A percentile compares a stretch with the other conserved stretches of the same genome.
Evolutionary conservation across 2,113 vertebrate genomes (phyloP).

Genomic region (Acanthisitta chloris): DNA sequence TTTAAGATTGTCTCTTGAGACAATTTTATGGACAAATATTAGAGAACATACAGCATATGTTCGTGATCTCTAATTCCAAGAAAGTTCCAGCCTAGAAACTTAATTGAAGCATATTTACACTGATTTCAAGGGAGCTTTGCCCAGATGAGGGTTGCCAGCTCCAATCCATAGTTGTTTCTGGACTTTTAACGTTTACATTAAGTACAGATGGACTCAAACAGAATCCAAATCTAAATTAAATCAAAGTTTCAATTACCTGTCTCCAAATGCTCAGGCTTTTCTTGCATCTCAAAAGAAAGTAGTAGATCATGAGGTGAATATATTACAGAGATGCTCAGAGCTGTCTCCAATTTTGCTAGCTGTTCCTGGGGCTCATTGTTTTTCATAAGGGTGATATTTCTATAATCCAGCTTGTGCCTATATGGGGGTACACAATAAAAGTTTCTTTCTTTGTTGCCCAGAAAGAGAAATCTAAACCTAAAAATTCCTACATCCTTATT

Average conservation of each 20-base stretch:
- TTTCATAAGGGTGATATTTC: neutral
- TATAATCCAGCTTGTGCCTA: neutral
- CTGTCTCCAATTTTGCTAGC: neutral
- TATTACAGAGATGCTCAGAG: neutral
- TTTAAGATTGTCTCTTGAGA: neutral
- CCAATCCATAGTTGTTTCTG: neutral
- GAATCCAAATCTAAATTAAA: slow-evolving; percentile 1
- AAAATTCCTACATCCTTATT: neutral
- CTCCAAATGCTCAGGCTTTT: neutral
- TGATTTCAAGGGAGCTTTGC: neutral
- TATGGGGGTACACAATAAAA: neutral
- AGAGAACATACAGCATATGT: neutral
- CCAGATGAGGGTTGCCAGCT: neutral
- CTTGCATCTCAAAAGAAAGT: neutral
- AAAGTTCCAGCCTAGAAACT: neutral
- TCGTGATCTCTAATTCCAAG: neutral
- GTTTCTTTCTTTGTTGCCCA: neutral
- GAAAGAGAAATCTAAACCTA: neutral
- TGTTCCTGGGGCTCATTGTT: neutral
- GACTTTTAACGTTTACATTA: neutral
- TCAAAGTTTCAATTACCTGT: neutral
- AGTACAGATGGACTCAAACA: neutral
- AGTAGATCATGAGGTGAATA: neutral
- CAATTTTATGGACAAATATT: neutral
- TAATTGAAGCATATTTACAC: neutral